A percentile compares a stretch with the other conserved stretches of the same genome.
Conservation (phyloP, 2,113 vertebrate species). For the Chitala chitala region DNA sequence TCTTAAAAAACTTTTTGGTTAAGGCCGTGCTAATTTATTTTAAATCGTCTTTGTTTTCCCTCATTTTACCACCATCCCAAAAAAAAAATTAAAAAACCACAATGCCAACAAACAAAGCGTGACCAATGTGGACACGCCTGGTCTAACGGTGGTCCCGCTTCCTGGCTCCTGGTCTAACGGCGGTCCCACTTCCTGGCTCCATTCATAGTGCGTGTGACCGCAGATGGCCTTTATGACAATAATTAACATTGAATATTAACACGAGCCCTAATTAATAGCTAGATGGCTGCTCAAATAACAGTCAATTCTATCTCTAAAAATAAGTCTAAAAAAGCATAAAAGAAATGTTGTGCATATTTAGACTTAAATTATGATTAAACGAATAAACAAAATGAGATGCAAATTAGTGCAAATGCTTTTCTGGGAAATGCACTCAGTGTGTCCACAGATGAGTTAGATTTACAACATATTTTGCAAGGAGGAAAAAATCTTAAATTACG, state of each 20-base stretch:
- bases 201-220: background rate
- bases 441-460: background rate
- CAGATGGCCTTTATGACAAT: background rate
- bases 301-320: background rate
- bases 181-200: background rate
- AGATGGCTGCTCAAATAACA: background rate
- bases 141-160: background rate
- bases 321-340: constrained; percentile 16
- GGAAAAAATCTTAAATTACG: background rate
- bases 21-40: background rate
- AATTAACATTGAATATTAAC: constrained; percentile 11
- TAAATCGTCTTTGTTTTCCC: background rate
- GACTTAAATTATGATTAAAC: constrained; percentile 11
- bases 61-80: background rate
- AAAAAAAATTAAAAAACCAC: too few species aligned
- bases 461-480: constrained; percentile 10
- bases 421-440: constrained; percentile 11
- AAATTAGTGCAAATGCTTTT: background rate
- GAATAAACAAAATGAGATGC: constrained; percentile 12
- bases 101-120: background rate
- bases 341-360: constrained; percentile 16
- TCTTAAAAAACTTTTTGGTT: background rate
- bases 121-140: background rate
- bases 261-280: constrained; percentile 1
- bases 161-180: background rate